Evolutionary conservation across 2,797 vertebrate species (phyloP).

Genomic region (Ctenochaetus hawaiiensis): DNA sequence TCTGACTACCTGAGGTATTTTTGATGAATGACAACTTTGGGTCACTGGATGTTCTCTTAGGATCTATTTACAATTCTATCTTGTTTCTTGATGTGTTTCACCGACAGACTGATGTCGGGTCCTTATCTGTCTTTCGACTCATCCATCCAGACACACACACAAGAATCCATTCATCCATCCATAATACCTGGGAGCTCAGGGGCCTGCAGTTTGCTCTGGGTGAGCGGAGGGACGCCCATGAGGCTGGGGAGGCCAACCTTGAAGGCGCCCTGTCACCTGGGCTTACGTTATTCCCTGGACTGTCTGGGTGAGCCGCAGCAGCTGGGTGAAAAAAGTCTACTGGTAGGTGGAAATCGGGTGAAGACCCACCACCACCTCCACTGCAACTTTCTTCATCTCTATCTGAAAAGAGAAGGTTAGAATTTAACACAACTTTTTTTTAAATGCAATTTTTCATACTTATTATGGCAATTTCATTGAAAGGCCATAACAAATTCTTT

Average conservation of each 20-base stretch:
- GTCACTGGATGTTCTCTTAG: not conserved
- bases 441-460: not conserved
- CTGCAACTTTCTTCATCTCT: constrained; percentile 44
- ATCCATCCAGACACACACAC: constrained; percentile 7
- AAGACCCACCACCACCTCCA: constrained; percentile 45
- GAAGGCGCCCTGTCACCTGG: constrained; percentile 52
- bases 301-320: constrained; percentile 79
- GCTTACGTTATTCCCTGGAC: constrained; percentile 64
- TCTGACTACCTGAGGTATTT: constrained; percentile 20
- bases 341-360: constrained; percentile 88
- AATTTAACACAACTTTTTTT: not conserved
- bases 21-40: constrained; percentile 23
- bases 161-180: not conserved
- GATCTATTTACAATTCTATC: constrained; percentile 23
- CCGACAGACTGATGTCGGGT: constrained; percentile 9
- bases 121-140: not conserved
- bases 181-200: constrained; percentile 84
- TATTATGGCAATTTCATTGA: not conserved
- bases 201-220: constrained; percentile 90
- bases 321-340: constrained; percentile 94
- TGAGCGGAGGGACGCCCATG: constrained; percentile 93
- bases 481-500: not conserved
- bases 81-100: constrained; percentile 11
- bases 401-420: constrained; percentile 49
- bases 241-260: constrained; percentile 88